Percentiles rank a stretch among this genome's conserved stretches.
phyloP scores from a whole-genome alignment of 2,797 vertebrate species.

The Fistularia tabacaria region DNA sequence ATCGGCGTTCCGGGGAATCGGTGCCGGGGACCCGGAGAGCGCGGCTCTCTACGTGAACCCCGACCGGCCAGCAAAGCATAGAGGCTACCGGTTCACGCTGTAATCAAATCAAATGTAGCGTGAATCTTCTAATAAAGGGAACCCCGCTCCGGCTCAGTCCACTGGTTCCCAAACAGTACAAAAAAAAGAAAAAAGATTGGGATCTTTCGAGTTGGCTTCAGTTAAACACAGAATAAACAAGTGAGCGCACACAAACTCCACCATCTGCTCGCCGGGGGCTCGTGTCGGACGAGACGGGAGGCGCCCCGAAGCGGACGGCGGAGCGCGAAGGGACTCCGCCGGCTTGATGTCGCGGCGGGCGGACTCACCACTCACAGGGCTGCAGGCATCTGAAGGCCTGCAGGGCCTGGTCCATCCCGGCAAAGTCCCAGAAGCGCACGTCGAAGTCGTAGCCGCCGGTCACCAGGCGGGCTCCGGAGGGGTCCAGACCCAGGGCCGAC shows the following conservation, averaged over 20 bases:
- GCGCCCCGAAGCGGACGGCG: constrained; percentile 48
- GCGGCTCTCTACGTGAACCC: constrained; percentile 34
- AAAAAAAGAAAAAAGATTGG: constrained; percentile 57
- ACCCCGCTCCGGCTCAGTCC: constrained; percentile 56
- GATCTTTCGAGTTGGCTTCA: constrained; percentile 53
- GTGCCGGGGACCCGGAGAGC: constrained; percentile 3
- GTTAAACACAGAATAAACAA: constrained; percentile 53
- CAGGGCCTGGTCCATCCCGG: constrained; percentile 93
- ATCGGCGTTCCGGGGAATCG: neutral
- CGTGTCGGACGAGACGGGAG: constrained; percentile 58
- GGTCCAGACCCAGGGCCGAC: constrained; percentile 85
- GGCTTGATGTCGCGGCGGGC: too few relatives aligned
- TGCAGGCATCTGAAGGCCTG: constrained; percentile 92
- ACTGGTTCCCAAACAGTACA: constrained; percentile 61
- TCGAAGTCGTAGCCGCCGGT: constrained; percentile 94
- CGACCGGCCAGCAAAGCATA: constrained; percentile 43
- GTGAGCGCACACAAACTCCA: constrained; percentile 22
- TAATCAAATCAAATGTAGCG: constrained; percentile 69
- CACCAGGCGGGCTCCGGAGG: constrained; percentile 92
- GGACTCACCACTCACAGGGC: constrained; percentile 91
- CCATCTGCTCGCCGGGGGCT: constrained; percentile 60
- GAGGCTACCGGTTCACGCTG: constrained; percentile 44
- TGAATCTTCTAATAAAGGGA: constrained; percentile 53
- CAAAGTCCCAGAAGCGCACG: constrained; percentile 97
- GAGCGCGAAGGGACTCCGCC: constrained; percentile 21